These are phyloP conservation scores for Vannuccia rotundouncinata DNA, from an alignment of 2,888 invertebrate genomes.

Conservation along the genomic window DNA sequence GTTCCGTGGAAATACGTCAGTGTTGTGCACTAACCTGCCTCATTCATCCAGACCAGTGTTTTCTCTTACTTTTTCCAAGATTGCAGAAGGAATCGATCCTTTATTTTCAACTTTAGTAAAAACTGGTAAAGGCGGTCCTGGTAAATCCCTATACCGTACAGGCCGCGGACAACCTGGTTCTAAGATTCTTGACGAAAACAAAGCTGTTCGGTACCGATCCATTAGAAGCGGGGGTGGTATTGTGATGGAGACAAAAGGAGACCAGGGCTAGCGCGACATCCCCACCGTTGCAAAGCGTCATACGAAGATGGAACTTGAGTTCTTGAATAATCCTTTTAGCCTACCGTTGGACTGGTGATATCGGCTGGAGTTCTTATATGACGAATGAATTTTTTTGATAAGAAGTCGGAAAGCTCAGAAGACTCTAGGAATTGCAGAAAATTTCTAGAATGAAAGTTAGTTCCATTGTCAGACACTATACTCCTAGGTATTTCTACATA, in stretches of 20 bases:
- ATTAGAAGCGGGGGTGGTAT: conserved; percentile 6
- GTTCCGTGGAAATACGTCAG: background rate
- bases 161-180: background rate
- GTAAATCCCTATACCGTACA: conserved; percentile 5
- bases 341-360: no score
- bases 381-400: no score
- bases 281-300: background rate
- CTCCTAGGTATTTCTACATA: no score
- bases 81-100: background rate
- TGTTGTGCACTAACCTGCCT: no score
- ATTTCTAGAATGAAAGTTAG: no score
- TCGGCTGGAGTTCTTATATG: no score
- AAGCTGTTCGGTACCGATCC: conserved; percentile 3
- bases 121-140: background rate
- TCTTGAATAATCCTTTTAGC: no score
- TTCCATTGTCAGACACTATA: no score
- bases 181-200: background rate
- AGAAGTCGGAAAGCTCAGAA: no score
- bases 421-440: no score
- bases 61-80: background rate
- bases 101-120: background rate
- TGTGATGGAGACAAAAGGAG: background rate
- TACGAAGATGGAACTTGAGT: background rate
- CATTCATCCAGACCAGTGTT: conserved; percentile 2
- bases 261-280: background rate